These are phyloP conservation scores for Hirtodrosophila duncani DNA, from an alignment of 2,888 invertebrate genomes.

Conservation along the genomic window DNA sequence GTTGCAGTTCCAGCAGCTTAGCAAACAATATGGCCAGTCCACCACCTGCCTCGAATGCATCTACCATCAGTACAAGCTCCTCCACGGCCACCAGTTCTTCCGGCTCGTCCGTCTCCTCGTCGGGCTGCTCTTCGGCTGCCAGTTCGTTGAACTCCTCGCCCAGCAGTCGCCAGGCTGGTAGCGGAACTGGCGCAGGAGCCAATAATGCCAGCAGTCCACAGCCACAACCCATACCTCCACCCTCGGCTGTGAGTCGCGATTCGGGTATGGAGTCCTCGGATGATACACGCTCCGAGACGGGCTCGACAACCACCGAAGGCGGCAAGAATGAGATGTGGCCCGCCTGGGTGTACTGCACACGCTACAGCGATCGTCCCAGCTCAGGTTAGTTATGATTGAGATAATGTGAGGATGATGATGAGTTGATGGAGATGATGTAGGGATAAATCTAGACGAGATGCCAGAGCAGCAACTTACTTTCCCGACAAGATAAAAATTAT, in stretches of 20 bases:
- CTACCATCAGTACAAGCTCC: constrained; percentile 58
- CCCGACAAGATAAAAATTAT: no score
- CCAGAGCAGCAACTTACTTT: no score
- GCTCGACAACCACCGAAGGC: constrained; percentile 77
- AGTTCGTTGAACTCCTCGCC: constrained; percentile 68
- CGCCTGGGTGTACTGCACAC: constrained; percentile 98
- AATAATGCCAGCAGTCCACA: constrained; percentile 75
- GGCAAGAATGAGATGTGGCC: constrained; percentile 86
- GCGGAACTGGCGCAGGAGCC: constrained; percentile 19
- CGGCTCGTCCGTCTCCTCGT: constrained; percentile 54
- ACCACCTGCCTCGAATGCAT: constrained; percentile 56
- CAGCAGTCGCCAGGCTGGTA: constrained; percentile 54
- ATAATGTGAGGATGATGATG: no score
- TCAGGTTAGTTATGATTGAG: constrained; percentile 84
- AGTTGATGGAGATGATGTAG: no score
- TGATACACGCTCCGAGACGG: constrained; percentile 77
- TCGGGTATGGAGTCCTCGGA: constrained; percentile 79
- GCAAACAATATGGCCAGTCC: constrained; percentile 51
- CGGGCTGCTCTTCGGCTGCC: constrained; percentile 60
- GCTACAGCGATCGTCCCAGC: constrained; percentile 94
- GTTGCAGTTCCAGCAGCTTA: constrained; percentile 40
- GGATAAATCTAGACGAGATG: no score
- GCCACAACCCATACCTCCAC: constrained; percentile 77
- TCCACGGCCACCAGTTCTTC: constrained; percentile 56
- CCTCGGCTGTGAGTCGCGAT: constrained; percentile 76